Evolutionary conservation across 2,888 invertebrate species (phyloP).

Genomic region (Drosophila sordidapex): DNA sequence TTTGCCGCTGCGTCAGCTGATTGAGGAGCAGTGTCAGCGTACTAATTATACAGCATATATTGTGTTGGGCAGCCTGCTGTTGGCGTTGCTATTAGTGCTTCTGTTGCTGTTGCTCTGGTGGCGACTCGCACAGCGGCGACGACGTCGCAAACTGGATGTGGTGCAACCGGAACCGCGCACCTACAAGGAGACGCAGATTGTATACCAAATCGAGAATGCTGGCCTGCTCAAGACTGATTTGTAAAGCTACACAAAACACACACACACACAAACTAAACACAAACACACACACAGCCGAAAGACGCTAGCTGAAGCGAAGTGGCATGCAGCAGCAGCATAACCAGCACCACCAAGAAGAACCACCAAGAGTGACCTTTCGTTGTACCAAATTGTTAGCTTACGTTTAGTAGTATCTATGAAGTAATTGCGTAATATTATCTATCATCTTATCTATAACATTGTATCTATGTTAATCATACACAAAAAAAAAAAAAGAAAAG

Average conservation of each 20-base stretch:
- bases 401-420: conserved; percentile 32
- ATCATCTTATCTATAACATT: conserved; percentile 20
- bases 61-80: conserved; percentile 85
- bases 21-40: conserved; percentile 76
- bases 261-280: conserved; percentile 19
- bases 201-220: conserved; percentile 93
- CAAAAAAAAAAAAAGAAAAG: conserved; percentile 28
- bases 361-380: conserved; percentile 76
- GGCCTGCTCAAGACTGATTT: conserved; percentile 93
- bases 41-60: conserved; percentile 84
- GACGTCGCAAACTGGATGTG: conserved; percentile 88
- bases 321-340: conserved; percentile 22
- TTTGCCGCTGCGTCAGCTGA: conserved; percentile 76
- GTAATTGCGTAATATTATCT: conserved; percentile 9
- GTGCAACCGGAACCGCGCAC: conserved; percentile 93
- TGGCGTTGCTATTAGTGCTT: conserved; percentile 85
- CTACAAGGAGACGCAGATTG: conserved; percentile 93
- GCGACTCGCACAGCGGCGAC: conserved; percentile 86
- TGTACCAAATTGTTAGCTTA: conserved; percentile 71
- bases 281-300: conserved; percentile 62
- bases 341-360: conserved; percentile 48
- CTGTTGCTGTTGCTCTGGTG: conserved; percentile 85
- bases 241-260: conserved; percentile 61
- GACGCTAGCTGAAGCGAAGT: conserved; percentile 60
- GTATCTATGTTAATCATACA: conserved; percentile 19